Conservation (phyloP, 2,888 invertebrate species). For the Cloeon dipterum region DNA sequence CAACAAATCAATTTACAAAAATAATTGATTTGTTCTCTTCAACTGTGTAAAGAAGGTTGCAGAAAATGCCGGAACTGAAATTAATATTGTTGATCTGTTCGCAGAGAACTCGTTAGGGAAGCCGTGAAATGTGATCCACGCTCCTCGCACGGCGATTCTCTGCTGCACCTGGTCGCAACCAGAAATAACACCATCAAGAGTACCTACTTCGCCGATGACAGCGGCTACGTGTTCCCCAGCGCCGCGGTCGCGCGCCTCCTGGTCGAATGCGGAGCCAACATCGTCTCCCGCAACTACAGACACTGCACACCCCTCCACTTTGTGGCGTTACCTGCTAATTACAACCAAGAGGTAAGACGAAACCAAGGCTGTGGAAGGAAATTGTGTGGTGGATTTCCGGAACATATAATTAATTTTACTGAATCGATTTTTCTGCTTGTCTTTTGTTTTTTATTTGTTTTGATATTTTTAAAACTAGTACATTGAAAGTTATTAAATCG, state of each 20-base stretch:
- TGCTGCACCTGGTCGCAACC: slow-evolving; percentile 64
- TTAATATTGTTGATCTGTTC: too few species aligned
- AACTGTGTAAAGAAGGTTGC: too few species aligned
- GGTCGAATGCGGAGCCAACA: slow-evolving; percentile 51
- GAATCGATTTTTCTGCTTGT: too few species aligned
- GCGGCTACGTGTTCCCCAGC: slow-evolving; percentile 36
- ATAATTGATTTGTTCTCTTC: too few species aligned
- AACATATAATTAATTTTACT: too few species aligned
- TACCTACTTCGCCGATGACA: slow-evolving; percentile 49
- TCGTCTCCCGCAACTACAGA: slow-evolving; percentile 50
- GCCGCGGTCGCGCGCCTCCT: slow-evolving; percentile 42
- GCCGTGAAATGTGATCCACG: slow-evolving; percentile 35
- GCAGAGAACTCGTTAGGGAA: background rate
- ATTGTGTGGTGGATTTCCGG: background rate
- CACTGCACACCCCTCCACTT: slow-evolving; percentile 63
- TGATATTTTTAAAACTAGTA: too few species aligned
- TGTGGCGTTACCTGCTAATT: slow-evolving; percentile 55
- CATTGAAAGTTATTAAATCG: too few species aligned
- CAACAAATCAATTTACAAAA: too few species aligned
- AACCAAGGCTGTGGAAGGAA: too few species aligned
- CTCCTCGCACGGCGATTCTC: slow-evolving; percentile 48
- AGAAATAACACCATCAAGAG: slow-evolving; percentile 54
- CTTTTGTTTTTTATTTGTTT: too few species aligned
- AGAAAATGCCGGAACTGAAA: too few species aligned
- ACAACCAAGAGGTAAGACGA: slow-evolving; percentile 34